A percentile compares a stretch with the other conserved stretches of the same genome.
phyloP scores from a whole-genome alignment of 2,113 vertebrate genomes.

The Cavia porcellus region DNA sequence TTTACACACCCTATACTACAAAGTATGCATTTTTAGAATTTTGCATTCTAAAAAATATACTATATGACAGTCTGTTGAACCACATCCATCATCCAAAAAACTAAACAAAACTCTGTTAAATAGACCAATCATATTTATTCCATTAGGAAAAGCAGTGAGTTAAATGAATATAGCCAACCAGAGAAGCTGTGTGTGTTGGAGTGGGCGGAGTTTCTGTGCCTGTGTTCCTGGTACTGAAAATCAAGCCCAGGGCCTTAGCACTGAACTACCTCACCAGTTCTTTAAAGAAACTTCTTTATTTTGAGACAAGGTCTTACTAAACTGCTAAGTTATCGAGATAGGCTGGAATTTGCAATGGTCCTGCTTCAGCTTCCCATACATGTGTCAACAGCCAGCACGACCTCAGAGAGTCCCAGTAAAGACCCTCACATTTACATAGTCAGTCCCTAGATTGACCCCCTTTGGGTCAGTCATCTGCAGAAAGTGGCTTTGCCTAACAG shows the following conservation, averaged over 20 bases:
- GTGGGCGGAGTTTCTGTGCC: background rate
- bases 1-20: background rate
- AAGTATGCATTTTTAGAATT: background rate
- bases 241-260: background rate
- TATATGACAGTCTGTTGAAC: background rate
- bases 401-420: background rate
- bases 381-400: background rate
- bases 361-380: background rate
- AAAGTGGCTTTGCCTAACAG: background rate
- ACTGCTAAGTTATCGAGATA: background rate
- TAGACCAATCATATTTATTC: background rate
- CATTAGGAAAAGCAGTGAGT: background rate
- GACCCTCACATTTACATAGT: background rate
- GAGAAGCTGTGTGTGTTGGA: background rate
- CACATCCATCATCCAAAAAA: background rate
- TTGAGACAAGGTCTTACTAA: background rate
- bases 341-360: background rate
- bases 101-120: background rate
- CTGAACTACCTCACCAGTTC: background rate
- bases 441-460: background rate
- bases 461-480: background rate
- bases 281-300: background rate
- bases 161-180: background rate
- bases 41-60: background rate
- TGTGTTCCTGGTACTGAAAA: background rate